Evolutionary conservation across 2,113 vertebrate species (phyloP), one percentile per base, ranked within the genome.

Genomic region (Proteles cristata): DNA sequence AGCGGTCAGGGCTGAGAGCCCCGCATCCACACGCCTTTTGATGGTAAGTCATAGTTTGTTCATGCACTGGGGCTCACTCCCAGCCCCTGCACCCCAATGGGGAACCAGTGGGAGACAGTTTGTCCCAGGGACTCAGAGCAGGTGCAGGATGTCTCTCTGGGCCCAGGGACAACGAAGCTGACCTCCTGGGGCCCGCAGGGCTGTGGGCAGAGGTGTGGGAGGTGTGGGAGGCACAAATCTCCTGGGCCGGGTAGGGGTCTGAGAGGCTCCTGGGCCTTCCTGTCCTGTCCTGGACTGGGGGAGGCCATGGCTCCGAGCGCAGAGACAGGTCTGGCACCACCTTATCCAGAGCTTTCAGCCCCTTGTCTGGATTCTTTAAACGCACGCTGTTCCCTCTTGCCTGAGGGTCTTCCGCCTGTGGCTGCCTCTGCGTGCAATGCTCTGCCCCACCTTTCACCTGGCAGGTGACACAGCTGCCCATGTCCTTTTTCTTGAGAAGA

Each of bases 391-490:
- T 74, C 26, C 1, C 4, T 35, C 28, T 26, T 21, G 12, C 50
- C 53, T 25, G 12, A 6, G 2, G 39, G 23, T 35, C 39, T 82
- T 43, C 43, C 11, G 15, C 48, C 7, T 0, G 1, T 0, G 1
- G n/a, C 4, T 81, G 16, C 39, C 35, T 28, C 11, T 2, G 7
- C 21, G 2, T 0, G 2, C 9, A 17, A 33, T 0, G 35, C 3
- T 15, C n/a, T 4, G 43, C 65, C 33, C n/a, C 16, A 1, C 5
- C 12, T 26, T 58, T 53, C 2, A 2, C 50, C 21, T 26, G 61
- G 19, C 25, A 3, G 21, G 28, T 5, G 48, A 33, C 2, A 4
- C 1, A 45, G 35, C 6, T 7, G 28, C 15, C 45, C n/a, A 2
- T 1, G 2, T 4, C 35, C 83, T 58, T 33, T 35, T 48, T 3